Base-by-base conservation (phyloP, 2,888 invertebrate species). In the Rutpela maculata region DNA sequence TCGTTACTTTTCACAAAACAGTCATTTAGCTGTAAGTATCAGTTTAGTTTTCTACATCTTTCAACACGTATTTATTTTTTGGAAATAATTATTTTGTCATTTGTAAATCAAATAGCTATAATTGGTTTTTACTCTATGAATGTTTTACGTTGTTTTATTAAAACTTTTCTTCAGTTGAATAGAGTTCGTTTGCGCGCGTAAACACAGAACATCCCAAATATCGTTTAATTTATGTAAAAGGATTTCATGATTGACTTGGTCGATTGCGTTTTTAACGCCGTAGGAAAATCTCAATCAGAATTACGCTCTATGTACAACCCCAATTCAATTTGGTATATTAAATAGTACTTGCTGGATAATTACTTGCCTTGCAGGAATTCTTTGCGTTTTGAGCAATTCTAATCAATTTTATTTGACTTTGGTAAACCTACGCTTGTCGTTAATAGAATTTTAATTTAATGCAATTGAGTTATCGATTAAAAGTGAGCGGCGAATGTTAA, bases 211-310 rank as follows among this genome's bases (percentile, higher is more conserved):
- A 3, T 17, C 7, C 63, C 19, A 15, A 66, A 66, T 19, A 17
- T 43, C 65, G 43, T 66, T 66, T 38, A 38, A 66, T 66, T 43
- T 66, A 66, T 66, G 38, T 66, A 43, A 66, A 66, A 43, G 38
- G 65, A 66, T 66, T 66, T 66, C 65, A 66, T 50, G 65, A 66
- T 19, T 43, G 65, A 66, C 65, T 66, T 18, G 65, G 65, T 43
- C 19, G 38, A 17, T 67, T 67, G 67, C 55, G 55, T 56, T 67
- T 66, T 67, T 55, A 67, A n/a, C 55, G 31, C 67, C 67, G 6
- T 26, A 50, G 67, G 66, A 50, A 26, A 26, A 67, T 50, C 55
- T 26, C 50, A 50, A 55, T n/a, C 22, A 22, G 22, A 67, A 22
- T 67, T 22, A 50, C 26, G 26, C 65, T 17, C 18, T 15, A 26